Conservation (phyloP, 2,113 vertebrate genomes). For the Plotosus lineatus region DNA sequence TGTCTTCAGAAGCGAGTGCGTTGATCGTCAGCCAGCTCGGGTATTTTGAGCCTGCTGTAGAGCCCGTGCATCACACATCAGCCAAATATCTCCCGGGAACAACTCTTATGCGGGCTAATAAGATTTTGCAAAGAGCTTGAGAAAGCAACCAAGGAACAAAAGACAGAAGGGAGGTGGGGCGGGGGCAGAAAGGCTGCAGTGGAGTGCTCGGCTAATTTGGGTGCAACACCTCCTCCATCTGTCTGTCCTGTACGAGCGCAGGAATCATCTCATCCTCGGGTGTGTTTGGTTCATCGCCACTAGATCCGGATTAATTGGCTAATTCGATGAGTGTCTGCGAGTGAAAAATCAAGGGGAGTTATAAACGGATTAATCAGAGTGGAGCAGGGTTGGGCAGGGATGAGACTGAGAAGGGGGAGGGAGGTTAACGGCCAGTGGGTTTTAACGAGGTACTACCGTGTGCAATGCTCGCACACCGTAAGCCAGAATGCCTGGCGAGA, state of each 20-base stretch:
- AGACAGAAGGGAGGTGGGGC: slow-evolving; percentile 2
- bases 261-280: slow-evolving; percentile 39
- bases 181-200: slow-evolving; percentile 43
- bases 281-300: slow-evolving; percentile 56
- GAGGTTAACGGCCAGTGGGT: slow-evolving; percentile 66
- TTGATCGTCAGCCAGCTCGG: slow-evolving; percentile 23
- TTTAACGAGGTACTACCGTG: slow-evolving; percentile 67
- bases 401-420: background rate
- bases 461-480: slow-evolving; percentile 49
- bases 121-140: slow-evolving; percentile 63
- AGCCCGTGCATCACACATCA: slow-evolving; percentile 58
- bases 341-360: slow-evolving; percentile 62
- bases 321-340: slow-evolving; percentile 71
- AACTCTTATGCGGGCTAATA: slow-evolving; percentile 63
- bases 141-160: slow-evolving; percentile 55
- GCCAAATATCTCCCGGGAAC: slow-evolving; percentile 62
- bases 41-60: slow-evolving; percentile 28
- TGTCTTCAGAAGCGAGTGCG: background rate
- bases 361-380: slow-evolving; percentile 80
- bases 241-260: background rate
- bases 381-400: slow-evolving; percentile 67
- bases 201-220: slow-evolving; percentile 70
- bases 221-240: slow-evolving; percentile 48
- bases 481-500: slow-evolving; percentile 58
- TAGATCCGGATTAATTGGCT: slow-evolving; percentile 78